Evolutionary conservation across 35 echinoderm and acorn worm species (phyloP), one percentile per base, ranked within the genome.

Genomic region (Holothuria glaberrima): DNA sequence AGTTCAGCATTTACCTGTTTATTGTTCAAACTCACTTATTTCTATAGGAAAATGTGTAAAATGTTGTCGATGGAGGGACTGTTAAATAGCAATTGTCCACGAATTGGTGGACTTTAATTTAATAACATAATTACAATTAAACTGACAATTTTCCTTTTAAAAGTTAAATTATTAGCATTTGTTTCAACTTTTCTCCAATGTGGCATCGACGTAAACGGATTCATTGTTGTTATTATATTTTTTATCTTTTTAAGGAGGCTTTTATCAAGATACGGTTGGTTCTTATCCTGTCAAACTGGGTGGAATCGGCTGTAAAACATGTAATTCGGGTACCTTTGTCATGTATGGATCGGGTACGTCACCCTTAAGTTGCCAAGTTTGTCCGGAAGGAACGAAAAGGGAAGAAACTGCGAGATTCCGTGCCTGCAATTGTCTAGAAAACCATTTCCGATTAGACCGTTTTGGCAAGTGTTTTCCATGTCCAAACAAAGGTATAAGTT

Each of bases 351-450:
- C 82, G 9, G 90, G 82, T 14, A 45, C 27, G 20, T 41, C 24
- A 27, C 67, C 81, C 22, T 36, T 71, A 26, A 82, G 83, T 26
- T 92, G 90, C 41, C 4, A n/a, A 1, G 90, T 92, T 31, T 92
- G 90, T 87, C 90, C 90, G 5, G 75, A 66, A 7, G 90, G 90
- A 71, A 92, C 90, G n/a, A 58, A 86, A 24, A 92, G 78, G 29
- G 33, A 26, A n/a, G 24, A 28, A 20, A 9, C 30, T n/a, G 90
- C 90, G 34, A 56, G 81, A 32, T 92, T 92, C 57, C 81, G 90
- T 6, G 90, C 90, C 6, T 92, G 90, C 86, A 35, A 63, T 0
- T 92, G 90, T 66, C 68, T 92, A 44, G 82, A 92, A 9, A 74
- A 74, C 20, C 63, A 92, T 60, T 76, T 71, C 69, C 62, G 90